These are phyloP conservation scores for Radopholus similis DNA, from an alignment of 1,140 invertebrate species.

Conservation along the genomic window DNA sequence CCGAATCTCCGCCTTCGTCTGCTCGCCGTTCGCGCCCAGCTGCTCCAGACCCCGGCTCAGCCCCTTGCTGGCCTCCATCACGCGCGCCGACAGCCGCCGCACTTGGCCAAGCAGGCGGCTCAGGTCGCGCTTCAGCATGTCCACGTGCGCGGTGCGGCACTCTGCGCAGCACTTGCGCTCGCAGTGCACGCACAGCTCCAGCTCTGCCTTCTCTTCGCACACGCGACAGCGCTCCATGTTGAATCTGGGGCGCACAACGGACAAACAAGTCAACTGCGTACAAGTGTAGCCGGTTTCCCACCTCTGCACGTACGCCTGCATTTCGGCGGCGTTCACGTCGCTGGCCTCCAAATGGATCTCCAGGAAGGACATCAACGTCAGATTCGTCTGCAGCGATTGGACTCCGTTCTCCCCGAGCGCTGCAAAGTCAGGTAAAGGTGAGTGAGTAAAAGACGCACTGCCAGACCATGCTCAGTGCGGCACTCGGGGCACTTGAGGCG, in stretches of 20 bases:
- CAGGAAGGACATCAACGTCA: conserved; percentile 86
- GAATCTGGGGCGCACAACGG: conserved; percentile 51
- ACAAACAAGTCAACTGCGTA: neutral
- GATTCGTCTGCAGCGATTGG: conserved; percentile 89
- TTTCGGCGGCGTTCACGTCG: conserved; percentile 73
- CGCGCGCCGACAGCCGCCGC: conserved; percentile 47
- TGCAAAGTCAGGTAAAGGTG: conserved; percentile 14
- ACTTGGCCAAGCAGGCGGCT: conserved; percentile 69
- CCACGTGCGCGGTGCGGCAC: conserved; percentile 74
- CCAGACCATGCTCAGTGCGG: conserved; percentile 78
- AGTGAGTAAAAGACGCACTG: conserved; percentile 66
- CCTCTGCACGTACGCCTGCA: conserved; percentile 57
- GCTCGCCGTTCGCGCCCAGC: conserved; percentile 50
- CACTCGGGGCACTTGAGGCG: conserved; percentile 98
- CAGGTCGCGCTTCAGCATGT: conserved; percentile 88
- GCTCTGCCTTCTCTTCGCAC: conserved; percentile 89
- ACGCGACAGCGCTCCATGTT: conserved; percentile 59
- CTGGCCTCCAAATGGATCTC: conserved; percentile 90
- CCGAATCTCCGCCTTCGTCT: conserved; percentile 55
- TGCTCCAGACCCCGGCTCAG: conserved; percentile 49
- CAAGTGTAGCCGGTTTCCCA: conserved; percentile 38
- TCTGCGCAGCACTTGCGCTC: conserved; percentile 72
- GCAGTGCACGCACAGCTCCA: conserved; percentile 82
- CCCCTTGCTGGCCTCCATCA: conserved; percentile 52
- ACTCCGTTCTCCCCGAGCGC: conserved; percentile 80